These are phyloP conservation scores for Aurelia sp. DNA, from an alignment of 30 jellyfish, hydroid and myxozoan species.

Conservation along the genomic window DNA sequence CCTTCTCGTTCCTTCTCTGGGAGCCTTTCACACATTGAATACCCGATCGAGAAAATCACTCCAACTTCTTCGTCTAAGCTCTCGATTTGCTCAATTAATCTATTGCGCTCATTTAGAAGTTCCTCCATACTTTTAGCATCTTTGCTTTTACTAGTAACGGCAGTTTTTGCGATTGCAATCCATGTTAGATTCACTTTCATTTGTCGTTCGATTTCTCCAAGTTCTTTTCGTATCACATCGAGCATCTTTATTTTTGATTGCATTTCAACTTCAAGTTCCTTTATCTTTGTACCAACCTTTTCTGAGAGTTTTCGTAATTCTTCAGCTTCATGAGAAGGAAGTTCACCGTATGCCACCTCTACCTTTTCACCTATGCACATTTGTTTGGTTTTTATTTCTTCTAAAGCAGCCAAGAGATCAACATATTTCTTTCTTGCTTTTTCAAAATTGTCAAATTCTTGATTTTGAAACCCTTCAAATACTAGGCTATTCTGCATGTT, in stretches of 20 bases:
- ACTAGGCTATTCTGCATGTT: background rate
- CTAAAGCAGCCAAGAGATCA: background rate
- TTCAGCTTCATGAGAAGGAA: constrained; percentile 6
- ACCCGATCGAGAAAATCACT: constrained; percentile 10
- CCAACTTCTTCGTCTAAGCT: constrained; percentile 54
- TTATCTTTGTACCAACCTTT: background rate
- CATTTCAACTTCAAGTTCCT: background rate
- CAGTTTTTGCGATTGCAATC: constrained; percentile 63
- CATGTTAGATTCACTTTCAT: constrained; percentile 40
- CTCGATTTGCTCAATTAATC: constrained; percentile 21
- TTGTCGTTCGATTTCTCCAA: constrained; percentile 20
- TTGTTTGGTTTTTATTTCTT: background rate
- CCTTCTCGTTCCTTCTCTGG: constrained; percentile 22
- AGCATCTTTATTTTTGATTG: background rate
- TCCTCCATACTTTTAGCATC: constrained; percentile 53
- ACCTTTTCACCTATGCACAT: background rate
- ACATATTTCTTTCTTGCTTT: background rate
- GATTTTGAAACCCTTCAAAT: background rate
- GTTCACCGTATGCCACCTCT: background rate
- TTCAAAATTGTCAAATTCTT: background rate
- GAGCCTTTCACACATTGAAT: constrained; percentile 44
- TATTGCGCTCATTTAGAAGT: constrained; percentile 32
- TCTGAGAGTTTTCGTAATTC: background rate
- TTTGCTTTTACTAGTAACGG: constrained; percentile 39
- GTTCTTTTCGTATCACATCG: constrained; percentile 18